Evolutionary conservation across 2,888 invertebrate genomes (phyloP), one percentile per base, ranked within the genome.

Genomic region (Rhagophthalmus giganteus): DNA sequence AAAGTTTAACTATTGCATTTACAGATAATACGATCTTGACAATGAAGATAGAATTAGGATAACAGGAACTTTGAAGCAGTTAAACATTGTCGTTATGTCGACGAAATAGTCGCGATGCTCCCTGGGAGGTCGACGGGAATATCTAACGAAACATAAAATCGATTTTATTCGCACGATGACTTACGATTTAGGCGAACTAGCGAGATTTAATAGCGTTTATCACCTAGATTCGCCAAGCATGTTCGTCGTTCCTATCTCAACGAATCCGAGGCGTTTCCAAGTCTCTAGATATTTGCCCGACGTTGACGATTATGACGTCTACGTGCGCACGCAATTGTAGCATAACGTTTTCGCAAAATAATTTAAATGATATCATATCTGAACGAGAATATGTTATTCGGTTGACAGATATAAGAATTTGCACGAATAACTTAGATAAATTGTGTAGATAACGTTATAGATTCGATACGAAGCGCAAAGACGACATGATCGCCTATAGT

Each of bases 131-230:
- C n/a, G n/a, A n/a, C n/a, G n/a, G n/a, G n/a, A n/a, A n/a, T n/a
- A n/a, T n/a, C n/a, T n/a, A n/a, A n/a, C n/a, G n/a, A n/a, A n/a
- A n/a, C n/a, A n/a, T n/a, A n/a, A n/a, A n/a, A n/a, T n/a, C n/a
- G n/a, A n/a, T n/a, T n/a, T n/a, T n/a, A n/a, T n/a, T 94, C 99
- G 15, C 99, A 99, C 78, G 99, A 99, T 78, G 97, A 98, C 75
- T 86, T 96, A 68, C 99, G 99, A 0, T 99, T 99, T 78, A 87
- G 87, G 90, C 90, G 55, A 88, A 90, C 69, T 85, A 85, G 94
- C 90, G 46, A 95, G 95, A 67, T 93, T 94, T 55, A 81, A 84
- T 51, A 91, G 92, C 74, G 85, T 95, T 26, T 99, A 99, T 76
- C 90, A 39, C 82, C 82, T 65, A 83, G 98, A 65, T 98, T 99